Percentiles rank a stretch among this genome's conserved stretches.
Evolutionary conservation across 2,113 vertebrate genomes (phyloP).

Genomic region (Nothobranchius furzeri): DNA sequence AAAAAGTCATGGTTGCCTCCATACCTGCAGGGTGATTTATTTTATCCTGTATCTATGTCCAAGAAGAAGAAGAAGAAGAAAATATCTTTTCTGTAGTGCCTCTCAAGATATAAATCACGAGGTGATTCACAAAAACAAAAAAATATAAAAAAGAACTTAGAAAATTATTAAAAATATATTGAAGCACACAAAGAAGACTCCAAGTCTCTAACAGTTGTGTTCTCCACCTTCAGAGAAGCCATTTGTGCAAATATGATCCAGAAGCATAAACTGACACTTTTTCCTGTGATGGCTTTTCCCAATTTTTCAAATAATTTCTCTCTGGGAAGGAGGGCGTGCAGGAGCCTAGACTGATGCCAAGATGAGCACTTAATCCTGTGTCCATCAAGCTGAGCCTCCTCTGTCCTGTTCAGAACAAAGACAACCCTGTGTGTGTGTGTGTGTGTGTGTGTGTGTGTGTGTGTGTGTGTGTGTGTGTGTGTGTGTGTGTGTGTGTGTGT

Average conservation of each 20-base stretch:
- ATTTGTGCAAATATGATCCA: not conserved
- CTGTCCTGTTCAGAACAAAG: slow-evolving; percentile 48
- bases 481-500: no score
- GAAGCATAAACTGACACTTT: slow-evolving; percentile 1
- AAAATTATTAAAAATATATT: no score
- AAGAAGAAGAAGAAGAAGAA: no score
- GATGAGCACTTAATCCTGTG: slow-evolving; percentile 34
- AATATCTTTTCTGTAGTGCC: no score
- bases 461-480: no score
- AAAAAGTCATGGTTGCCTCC: slow-evolving; percentile 24
- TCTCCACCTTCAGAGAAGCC: not conserved
- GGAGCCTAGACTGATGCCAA: slow-evolving; percentile 37
- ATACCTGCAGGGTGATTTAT: slow-evolving; percentile 5
- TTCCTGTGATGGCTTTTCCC: slow-evolving; percentile 5
- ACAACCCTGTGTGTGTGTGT: slow-evolving; percentile 30
- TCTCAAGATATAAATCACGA: no score
- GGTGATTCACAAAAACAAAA: no score
- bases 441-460: not conserved
- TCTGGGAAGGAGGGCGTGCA: not conserved
- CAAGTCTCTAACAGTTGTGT: not conserved
- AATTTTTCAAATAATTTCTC: slow-evolving; percentile 7
- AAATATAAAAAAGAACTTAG: no score
- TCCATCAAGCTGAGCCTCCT: slow-evolving; percentile 43
- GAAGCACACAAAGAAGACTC: not conserved
- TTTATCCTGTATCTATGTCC: no score